phyloP scores from a whole-genome alignment of 2,797 vertebrate species.

The Margarornis squamiger region DNA sequence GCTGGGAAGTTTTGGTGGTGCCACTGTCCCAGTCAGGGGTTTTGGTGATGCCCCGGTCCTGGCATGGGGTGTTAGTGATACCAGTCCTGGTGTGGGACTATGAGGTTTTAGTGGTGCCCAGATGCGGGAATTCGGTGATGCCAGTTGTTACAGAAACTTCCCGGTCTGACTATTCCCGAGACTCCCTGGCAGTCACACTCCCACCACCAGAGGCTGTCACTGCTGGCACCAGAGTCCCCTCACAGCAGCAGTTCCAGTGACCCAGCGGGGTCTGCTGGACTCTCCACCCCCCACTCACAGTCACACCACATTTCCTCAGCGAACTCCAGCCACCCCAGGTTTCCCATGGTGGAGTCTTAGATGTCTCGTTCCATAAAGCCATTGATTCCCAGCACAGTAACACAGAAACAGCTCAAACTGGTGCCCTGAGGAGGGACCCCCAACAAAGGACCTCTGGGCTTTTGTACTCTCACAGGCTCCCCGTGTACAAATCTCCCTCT shows the following conservation, averaged over 20 bases:
- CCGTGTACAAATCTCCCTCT: neutral
- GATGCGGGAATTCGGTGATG: neutral
- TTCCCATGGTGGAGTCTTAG: neutral
- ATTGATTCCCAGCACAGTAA: neutral
- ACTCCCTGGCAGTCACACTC: neutral
- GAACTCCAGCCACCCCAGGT: neutral
- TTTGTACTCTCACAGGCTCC: neutral
- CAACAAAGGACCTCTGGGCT: neutral
- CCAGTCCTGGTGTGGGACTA: neutral
- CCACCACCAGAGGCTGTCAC: neutral
- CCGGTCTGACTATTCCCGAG: neutral
- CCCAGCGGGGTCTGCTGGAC: fast-evolving
- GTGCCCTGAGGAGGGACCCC: neutral
- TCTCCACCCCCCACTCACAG: neutral
- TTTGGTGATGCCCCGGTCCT: neutral
- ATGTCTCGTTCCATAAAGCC: fast-evolving
- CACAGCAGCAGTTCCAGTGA: neutral
- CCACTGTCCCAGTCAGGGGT: fast-evolving
- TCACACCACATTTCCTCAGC: neutral
- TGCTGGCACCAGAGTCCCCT: neutral
- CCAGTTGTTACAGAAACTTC: neutral
- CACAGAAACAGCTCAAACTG: neutral
- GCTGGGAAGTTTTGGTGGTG: neutral
- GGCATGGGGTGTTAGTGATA: neutral
- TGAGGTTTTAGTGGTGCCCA: neutral